A percentile compares a stretch with the other conserved stretches of the same genome.
phyloP scores from a whole-genome alignment of 2,888 invertebrate genomes.

The Mystacides longicornis region DNA sequence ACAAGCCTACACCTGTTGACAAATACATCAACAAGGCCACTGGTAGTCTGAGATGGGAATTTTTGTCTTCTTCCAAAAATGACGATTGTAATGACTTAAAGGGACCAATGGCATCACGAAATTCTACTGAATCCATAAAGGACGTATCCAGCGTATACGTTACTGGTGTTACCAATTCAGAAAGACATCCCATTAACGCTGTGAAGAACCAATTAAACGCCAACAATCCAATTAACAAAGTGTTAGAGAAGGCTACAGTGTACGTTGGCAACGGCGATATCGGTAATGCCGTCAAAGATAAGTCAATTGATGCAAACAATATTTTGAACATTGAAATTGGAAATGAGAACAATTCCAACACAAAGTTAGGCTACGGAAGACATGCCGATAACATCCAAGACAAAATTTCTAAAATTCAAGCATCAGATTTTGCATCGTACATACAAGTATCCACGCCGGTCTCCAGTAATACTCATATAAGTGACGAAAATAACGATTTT shows the following conservation, averaged over 20 bases:
- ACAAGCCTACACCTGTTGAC: conserved; percentile 38
- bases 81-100: conserved; percentile 9
- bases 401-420: conserved; percentile 44
- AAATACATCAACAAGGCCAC: conserved; percentile 37
- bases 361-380: conserved; percentile 29
- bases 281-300: conserved; percentile 10
- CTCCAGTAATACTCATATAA: conserved; percentile 11
- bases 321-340: conserved; percentile 26
- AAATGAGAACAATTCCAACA: conserved; percentile 28
- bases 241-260: conserved; percentile 42
- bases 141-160: conserved; percentile 21
- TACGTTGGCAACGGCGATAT: conserved; percentile 24
- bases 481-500: conserved; percentile 9
- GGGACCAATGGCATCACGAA: conserved; percentile 12
- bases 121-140: conserved; percentile 19
- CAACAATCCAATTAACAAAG: conserved; percentile 47
- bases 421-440: conserved; percentile 55
- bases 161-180: conserved; percentile 29
- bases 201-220: conserved; percentile 47
- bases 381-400: conserved; percentile 39
- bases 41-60: conserved; percentile 24
- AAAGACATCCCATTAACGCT: conserved; percentile 37
- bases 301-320: conserved; percentile 13
- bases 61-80: conserved; percentile 28
- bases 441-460: conserved; percentile 48